Percentiles rank a stretch among this genome's conserved stretches.
Conservation (phyloP, 2,888 invertebrate species). For the Tenthredo notha region DNA sequence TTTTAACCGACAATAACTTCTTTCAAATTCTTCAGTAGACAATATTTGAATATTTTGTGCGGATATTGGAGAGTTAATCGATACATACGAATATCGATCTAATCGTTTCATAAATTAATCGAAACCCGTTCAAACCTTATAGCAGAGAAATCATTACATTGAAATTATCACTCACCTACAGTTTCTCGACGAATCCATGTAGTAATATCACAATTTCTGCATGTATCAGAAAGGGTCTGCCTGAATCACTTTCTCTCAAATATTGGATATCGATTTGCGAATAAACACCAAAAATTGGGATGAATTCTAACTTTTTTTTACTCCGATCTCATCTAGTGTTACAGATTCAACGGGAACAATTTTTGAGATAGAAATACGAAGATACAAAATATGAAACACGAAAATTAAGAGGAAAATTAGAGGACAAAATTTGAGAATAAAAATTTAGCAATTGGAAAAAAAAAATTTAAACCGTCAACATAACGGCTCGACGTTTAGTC, state of each 20-base stretch:
- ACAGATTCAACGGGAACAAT: not conserved
- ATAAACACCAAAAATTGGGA: not conserved
- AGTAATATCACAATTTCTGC: not conserved
- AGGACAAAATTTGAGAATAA: not conserved
- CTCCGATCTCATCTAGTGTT: not conserved
- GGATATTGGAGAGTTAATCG: not conserved
- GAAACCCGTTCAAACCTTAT: not conserved
- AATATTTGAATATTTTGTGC: not conserved
- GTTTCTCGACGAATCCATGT: not conserved
- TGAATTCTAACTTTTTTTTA: not conserved
- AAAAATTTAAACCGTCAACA: not conserved
- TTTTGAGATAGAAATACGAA: not conserved
- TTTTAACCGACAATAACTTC: not conserved
- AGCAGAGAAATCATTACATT: not conserved
- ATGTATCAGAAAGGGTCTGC: not conserved
- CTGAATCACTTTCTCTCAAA: not conserved
- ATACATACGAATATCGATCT: not conserved
- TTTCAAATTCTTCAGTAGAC: not conserved
- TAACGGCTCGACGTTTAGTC: constrained; percentile 40
- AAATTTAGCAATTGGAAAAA: constrained; percentile 5
- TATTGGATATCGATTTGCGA: not conserved
- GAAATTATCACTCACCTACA: not conserved
- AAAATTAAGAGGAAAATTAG: not conserved
- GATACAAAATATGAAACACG: not conserved
- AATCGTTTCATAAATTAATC: constrained; percentile 8